phyloP scores from a whole-genome alignment of 2,797 vertebrate species.

The Alca torda region DNA sequence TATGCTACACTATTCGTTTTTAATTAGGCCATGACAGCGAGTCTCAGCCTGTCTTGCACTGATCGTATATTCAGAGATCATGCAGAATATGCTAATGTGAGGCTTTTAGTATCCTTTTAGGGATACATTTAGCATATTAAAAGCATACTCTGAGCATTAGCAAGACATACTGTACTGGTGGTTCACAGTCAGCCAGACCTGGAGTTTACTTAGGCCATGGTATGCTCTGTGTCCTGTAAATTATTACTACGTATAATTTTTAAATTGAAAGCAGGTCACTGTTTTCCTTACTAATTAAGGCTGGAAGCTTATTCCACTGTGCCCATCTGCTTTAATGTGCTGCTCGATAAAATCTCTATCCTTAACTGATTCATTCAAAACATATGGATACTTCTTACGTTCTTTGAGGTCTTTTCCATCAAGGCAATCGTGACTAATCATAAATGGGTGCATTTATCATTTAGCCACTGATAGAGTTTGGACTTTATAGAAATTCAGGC shows the following conservation, averaged over 20 bases:
- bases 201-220: conserved; percentile 16
- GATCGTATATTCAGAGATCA: conserved; percentile 29
- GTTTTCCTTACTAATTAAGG: conserved; percentile 22
- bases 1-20: not conserved
- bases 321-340: not conserved
- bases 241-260: conserved; percentile 17
- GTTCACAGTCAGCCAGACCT: conserved; percentile 23
- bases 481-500: not conserved
- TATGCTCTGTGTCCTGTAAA: conserved; percentile 11
- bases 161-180: not conserved
- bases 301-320: not conserved
- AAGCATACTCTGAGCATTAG: conserved; percentile 26
- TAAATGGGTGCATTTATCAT: not conserved
- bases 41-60: not conserved
- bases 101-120: conserved; percentile 54
- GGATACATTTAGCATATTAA: conserved; percentile 51
- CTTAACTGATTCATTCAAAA: not conserved
- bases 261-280: conserved; percentile 36
- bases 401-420: not conserved
- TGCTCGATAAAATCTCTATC: not conserved
- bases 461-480: not conserved
- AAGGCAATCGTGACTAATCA: not conserved
- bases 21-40: not conserved
- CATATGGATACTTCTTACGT: not conserved
- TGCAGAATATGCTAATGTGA: conserved; percentile 33